Conservation (phyloP, 2,797 vertebrate species). For the Hydrophis major region DNA sequence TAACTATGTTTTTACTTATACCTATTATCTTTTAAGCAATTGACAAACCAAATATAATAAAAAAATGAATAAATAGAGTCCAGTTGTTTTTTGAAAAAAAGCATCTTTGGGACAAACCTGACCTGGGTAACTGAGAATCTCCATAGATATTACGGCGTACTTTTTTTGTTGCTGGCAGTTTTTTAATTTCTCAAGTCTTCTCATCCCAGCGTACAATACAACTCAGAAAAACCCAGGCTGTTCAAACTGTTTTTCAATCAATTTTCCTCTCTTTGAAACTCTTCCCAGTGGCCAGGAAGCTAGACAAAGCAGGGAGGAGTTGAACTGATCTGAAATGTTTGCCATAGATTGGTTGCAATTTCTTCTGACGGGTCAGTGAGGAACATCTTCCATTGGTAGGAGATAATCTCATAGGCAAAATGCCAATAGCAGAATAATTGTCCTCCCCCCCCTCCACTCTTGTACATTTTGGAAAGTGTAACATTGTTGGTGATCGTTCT, state of each 20-base stretch:
- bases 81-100: too few species aligned
- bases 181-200: neutral
- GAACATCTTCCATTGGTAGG: neutral
- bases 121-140: too few species aligned
- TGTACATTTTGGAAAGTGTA: neutral
- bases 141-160: too few species aligned
- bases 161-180: neutral
- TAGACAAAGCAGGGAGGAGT: neutral
- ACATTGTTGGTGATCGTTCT: neutral
- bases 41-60: too few species aligned
- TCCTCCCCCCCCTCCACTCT: too few species aligned
- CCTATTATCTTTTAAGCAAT: too few species aligned
- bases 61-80: too few species aligned
- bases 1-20: too few species aligned
- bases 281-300: neutral
- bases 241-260: neutral
- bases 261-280: neutral
- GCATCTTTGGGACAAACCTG: too few species aligned
- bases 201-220: neutral
- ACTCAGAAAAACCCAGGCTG: neutral
- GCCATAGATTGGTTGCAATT: neutral
- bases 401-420: neutral
- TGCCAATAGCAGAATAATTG: neutral
- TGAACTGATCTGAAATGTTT: neutral
- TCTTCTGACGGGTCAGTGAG: neutral